A percentile compares a stretch with the other conserved stretches of the same genome.
Conservation (phyloP, 2,888 invertebrate genomes). For the Dicranocentrus wangi region DNA sequence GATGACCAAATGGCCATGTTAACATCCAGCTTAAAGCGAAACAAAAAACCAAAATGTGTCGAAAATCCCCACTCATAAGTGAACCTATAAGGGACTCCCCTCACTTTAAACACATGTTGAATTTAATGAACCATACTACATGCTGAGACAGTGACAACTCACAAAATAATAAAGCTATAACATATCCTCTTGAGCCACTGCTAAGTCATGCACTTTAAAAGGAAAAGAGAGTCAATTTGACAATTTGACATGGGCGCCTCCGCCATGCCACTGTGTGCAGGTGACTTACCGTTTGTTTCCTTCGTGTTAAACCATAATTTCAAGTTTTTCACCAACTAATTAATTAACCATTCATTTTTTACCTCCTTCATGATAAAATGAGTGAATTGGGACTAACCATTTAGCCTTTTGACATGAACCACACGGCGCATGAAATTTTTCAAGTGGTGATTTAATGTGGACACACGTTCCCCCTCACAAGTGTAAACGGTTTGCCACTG, state of each 20-base stretch:
- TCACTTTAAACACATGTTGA: too few species aligned
- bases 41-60: too few species aligned
- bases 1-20: too few species aligned
- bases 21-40: too few species aligned
- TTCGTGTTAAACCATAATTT: slow-evolving; percentile 27
- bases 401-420: neutral
- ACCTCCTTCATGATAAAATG: neutral
- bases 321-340: neutral
- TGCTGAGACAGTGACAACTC: neutral
- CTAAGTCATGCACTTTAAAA: neutral
- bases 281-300: neutral
- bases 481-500: slow-evolving; percentile 30
- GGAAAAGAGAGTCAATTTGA: neutral
- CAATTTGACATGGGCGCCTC: neutral
- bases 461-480: neutral
- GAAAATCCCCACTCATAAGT: too few species aligned
- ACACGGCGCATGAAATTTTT: slow-evolving; percentile 1
- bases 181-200: neutral
- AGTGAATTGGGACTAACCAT: neutral
- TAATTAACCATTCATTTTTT: slow-evolving; percentile 21
- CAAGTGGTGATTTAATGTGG: neutral
- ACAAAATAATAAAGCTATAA: neutral
- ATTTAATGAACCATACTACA: neutral
- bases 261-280: too few species aligned
- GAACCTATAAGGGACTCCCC: too few species aligned